These are phyloP conservation scores for Operophtera brumata DNA, from an alignment of 2,888 invertebrate species.

Conservation along the genomic window DNA sequence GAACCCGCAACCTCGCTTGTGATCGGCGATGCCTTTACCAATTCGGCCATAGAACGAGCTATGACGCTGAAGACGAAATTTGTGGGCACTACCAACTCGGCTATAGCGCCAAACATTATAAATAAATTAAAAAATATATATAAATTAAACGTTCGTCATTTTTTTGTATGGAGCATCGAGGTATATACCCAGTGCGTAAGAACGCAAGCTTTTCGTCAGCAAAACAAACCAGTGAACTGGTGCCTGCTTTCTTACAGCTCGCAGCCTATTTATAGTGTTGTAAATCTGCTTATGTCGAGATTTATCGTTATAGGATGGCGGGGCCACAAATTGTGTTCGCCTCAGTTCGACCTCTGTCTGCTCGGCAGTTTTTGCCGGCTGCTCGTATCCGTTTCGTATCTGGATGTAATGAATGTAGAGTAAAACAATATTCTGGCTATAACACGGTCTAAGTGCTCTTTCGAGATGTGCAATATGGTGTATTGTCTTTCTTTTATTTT, in stretches of 20 bases:
- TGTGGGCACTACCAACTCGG: no score
- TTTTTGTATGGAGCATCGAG: background rate
- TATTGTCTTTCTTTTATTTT: no score
- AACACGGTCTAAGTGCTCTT: background rate
- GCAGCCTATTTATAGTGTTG: slow-evolving; percentile 64
- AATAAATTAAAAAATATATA: no score
- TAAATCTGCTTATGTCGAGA: slow-evolving; percentile 67
- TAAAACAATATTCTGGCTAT: background rate
- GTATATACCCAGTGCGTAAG: background rate
- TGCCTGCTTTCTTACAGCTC: slow-evolving; percentile 11
- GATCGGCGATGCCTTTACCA: no score
- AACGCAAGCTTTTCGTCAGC: background rate
- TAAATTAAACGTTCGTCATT: no score
- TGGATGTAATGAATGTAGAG: background rate
- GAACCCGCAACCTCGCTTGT: no score
- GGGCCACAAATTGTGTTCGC: slow-evolving; percentile 49
- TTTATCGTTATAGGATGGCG: slow-evolving; percentile 65
- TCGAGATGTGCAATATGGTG: no score
- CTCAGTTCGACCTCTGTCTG: slow-evolving; percentile 26
- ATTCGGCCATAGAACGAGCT: no score
- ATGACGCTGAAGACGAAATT: no score
- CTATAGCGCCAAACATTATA: no score
- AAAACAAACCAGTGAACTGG: slow-evolving; percentile 15
- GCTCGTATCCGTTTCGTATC: slow-evolving; percentile 7
- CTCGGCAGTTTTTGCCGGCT: slow-evolving; percentile 16